phyloP scores from a whole-genome alignment of 2,113 vertebrate species.

The Lathamus discolor region DNA sequence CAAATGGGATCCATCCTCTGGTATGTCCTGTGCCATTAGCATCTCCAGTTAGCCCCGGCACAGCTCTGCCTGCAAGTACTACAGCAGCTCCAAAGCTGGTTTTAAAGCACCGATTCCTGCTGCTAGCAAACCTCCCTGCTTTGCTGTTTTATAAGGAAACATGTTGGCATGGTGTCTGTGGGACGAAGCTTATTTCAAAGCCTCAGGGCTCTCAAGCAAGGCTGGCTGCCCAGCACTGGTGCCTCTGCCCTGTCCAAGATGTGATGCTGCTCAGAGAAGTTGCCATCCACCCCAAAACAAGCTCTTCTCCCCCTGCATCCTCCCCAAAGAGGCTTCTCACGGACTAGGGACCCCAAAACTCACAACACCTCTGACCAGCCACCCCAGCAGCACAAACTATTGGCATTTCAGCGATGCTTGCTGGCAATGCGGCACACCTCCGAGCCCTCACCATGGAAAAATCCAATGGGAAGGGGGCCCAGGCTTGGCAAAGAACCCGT shows the following conservation, averaged over 20 bases:
- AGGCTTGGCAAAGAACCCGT: background rate
- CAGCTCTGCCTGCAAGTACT: background rate
- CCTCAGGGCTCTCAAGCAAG: fast-evolving
- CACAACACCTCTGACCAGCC: background rate
- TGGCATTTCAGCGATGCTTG: fast-evolving
- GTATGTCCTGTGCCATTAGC: background rate
- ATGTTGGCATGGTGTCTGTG: fast-evolving
- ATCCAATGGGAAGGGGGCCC: background rate
- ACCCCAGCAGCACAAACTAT: fast-evolving
- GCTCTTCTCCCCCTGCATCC: background rate
- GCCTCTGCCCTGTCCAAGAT: fast-evolving
- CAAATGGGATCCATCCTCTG: fast-evolving
- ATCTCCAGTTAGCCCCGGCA: background rate
- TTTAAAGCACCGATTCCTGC: background rate
- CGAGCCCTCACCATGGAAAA: fast-evolving
- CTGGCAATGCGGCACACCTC: background rate
- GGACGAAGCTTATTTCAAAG: background rate
- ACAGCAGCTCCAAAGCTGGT: fast-evolving
- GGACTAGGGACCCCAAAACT: background rate
- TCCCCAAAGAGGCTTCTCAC: fast-evolving
- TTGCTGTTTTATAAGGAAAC: background rate
- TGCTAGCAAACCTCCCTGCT: background rate
- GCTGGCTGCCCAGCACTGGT: fast-evolving
- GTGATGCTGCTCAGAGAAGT: background rate
- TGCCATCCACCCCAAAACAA: background rate